Evolutionary conservation across 2,797 vertebrate genomes (phyloP), one percentile per base, ranked within the genome.

Genomic region (Tokudaia muenninki): DNA sequence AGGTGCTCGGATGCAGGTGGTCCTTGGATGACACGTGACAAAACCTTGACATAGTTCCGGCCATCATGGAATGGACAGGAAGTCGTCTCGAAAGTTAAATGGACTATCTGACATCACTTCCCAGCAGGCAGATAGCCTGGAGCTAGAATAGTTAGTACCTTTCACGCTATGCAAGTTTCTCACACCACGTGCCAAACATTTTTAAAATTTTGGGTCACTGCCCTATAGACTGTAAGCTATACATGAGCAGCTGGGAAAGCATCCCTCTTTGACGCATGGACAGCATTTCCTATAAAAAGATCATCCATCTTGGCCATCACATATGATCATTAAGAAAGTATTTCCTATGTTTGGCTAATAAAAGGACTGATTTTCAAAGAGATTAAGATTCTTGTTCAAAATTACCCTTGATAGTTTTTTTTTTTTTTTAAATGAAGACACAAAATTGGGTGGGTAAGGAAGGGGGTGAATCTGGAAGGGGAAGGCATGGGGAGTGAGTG

Each of bases 241-340:
- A 34, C 47, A 47, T 24, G 59, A 87, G 37, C 91, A 97, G 90
- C 94, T 95, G 81, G 26, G 84, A 94, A 97, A 88, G 94, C 72
- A 94, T 61, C 57, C 63, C 19, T 37, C 87, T 96, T 87, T 96
- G 50, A 55, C 57, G 57, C 91, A 77, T 75, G 59, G 67, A 29
- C 41, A 74, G 90, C 19, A 77, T 52, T 44, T 88, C 34, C 77
- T 93, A 77, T 87, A 72, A 93, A 95, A 95, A 74, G 59, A 91
- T 74, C 24, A 80, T 82, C n/a, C 55, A 84, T 93, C 84, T 52
- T 65, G 44, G 88, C 65, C 74, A 89, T 79, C 87, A 80, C 0
- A 47, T 44, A 88, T 22, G 70, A 77, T 78, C 77, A n/a, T 78
- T 83, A 87, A 41, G 79, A 87, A 94, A 84, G 17, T 65, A 72